Percentiles rank a stretch among this genome's conserved stretches.
These are phyloP conservation scores for Holocentrus rufus DNA, from an alignment of 2,797 vertebrate species.

Conservation along the genomic window DNA sequence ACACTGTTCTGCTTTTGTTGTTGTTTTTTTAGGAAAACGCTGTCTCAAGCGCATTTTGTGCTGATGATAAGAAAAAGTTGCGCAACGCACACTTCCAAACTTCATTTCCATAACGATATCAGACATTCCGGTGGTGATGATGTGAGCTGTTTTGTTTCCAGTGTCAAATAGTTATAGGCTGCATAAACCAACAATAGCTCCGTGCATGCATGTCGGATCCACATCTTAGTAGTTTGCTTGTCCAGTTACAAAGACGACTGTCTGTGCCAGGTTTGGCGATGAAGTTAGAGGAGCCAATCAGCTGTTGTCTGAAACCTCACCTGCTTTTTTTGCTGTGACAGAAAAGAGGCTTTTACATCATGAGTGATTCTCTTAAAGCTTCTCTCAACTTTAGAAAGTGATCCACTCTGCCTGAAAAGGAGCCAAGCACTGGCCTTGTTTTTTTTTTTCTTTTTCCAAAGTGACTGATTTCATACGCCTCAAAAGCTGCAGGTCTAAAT, in stretches of 20 bases:
- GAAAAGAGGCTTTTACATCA: too few relatives aligned
- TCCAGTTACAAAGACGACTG: background rate
- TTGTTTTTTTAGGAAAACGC: constrained; percentile 58
- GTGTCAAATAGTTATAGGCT: constrained; percentile 32
- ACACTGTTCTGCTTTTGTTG: constrained; percentile 14
- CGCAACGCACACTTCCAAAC: constrained; percentile 35
- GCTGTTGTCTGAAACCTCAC: too few relatives aligned
- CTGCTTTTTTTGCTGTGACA: too few relatives aligned
- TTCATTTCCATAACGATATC: constrained; percentile 62
- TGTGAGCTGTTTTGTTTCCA: constrained; percentile 41
- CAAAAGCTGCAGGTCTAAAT: too few relatives aligned
- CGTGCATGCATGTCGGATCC: background rate
- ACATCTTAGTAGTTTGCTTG: background rate
- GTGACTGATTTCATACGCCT: too few relatives aligned
- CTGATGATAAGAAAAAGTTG: constrained; percentile 70
- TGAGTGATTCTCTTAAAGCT: too few relatives aligned
- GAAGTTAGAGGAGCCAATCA: too few relatives aligned
- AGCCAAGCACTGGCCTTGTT: too few relatives aligned
- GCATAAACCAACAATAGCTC: constrained; percentile 17
- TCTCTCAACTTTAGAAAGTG: too few relatives aligned
- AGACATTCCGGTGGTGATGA: constrained; percentile 45
- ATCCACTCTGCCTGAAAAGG: too few relatives aligned
- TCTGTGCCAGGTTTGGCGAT: background rate
- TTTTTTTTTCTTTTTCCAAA: too few relatives aligned
- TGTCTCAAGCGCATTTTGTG: constrained; percentile 64